Base-by-base conservation (phyloP, 1,140 invertebrate genomes). In the Archivesica marissinica region DNA sequence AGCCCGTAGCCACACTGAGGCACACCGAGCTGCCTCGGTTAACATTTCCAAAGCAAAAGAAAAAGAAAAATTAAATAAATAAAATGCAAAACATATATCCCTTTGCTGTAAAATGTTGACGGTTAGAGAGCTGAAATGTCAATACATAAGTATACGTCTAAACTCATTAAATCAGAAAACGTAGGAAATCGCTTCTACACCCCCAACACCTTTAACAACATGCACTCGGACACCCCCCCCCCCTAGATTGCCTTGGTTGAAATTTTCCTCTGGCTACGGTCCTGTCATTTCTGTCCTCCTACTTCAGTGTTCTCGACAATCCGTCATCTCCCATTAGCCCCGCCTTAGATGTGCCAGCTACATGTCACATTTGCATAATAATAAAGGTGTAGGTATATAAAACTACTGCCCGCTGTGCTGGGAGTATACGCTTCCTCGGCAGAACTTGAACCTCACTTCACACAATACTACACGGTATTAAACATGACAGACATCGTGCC, bases 371-470 rank as follows among this genome's bases (percentile, higher is more conserved):
- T 70, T 70, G 33, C 66, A n/a, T n/a, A n/a, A n/a, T n/a, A n/a
- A 70, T 70, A 70, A 4, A 70, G 38, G 38, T 11, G 15, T 23
- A 70, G 23, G 66, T 70, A 44, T 70, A 70, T 70, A 70, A 44
- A 66, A 28, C 4, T n/a, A n/a, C 66, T 0, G 41, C 11, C 15
- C 59, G 3, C 25, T 6, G 33, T 2, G 7, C 6, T 30, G 11
- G 25, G 17, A 7, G 50, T 7, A 15, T n/a, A 64, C 38, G 2
- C 33, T 0, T 11, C 23, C 30, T 17, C 0, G 28, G 38, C 30
- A 25, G 28, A 64, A 15, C 2, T 64, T 64, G 25, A 3, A 9
- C 25, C 20, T 64, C 30, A 35, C 33, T 6, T 30, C 1, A 4
- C 28, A 25, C 2, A 28, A 6, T 28, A 59, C 13, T 59, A 30